A percentile compares a stretch with the other conserved stretches of the same genome.
Conservation (phyloP, 2,888 invertebrate species). For the Sympetrum striolatum region DNA sequence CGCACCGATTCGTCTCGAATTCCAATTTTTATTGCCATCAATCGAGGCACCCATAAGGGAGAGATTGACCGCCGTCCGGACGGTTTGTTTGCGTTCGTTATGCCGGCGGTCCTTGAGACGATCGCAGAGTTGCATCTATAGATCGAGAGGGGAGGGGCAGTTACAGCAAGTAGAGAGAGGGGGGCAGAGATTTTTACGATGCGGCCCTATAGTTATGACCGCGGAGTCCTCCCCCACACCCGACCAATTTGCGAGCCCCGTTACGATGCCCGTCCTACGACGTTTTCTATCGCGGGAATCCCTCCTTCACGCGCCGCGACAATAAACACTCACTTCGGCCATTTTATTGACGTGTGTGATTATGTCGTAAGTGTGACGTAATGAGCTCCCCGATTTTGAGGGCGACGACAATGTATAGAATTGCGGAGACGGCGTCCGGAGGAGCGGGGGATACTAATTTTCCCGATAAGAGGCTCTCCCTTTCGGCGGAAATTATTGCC, state of each 20-base stretch:
- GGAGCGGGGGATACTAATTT: background rate
- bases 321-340: conserved; percentile 4
- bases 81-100: background rate
- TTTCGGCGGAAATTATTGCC: background rate
- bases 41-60: background rate
- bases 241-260: background rate
- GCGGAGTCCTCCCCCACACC: background rate
- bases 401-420: background rate
- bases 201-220: conserved; percentile 34
- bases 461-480: background rate
- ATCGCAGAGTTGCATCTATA: background rate
- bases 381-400: background rate
- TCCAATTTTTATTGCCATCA: background rate
- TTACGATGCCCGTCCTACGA: background rate
- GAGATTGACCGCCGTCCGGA: background rate
- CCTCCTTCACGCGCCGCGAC: background rate
- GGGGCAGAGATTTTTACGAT: conserved; percentile 29
- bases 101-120: background rate
- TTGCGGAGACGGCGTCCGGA: background rate
- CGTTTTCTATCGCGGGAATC: background rate
- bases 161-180: background rate
- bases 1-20: background rate
- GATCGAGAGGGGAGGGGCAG: background rate
- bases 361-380: conserved; percentile 19
- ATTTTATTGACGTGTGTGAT: conserved; percentile 15